phyloP scores from a whole-genome alignment of 92 coral and sea anemone species.

The Palythoa grandis region DNA sequence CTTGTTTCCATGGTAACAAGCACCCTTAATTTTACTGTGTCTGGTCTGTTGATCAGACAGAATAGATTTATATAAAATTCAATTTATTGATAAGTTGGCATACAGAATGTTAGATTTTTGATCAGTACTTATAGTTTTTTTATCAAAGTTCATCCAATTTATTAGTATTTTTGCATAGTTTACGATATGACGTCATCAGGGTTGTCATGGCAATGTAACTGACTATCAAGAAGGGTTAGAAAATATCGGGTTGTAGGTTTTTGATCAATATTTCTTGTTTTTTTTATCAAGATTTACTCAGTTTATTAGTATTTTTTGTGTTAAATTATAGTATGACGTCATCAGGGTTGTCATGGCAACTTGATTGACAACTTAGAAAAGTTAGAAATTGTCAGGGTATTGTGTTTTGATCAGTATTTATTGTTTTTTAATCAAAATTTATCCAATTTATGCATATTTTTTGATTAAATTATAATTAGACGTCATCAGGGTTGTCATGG shows the following conservation, averaged over 20 bases:
- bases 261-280: neutral
- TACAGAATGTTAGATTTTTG: neutral
- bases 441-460: constrained; percentile 9
- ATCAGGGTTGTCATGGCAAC: constrained; percentile 42
- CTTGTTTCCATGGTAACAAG: constrained; percentile 39
- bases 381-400: neutral
- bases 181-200: neutral
- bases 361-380: constrained; percentile 25
- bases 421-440: neutral
- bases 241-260: neutral
- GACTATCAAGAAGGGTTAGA: constrained; percentile 1
- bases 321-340: constrained; percentile 9
- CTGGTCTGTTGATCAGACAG: constrained; percentile 31
- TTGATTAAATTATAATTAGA: constrained; percentile 17
- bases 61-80: constrained; percentile 18
- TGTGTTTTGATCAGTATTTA: constrained; percentile 3
- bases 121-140: constrained; percentile 22
- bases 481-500: constrained; percentile 44
- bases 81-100: neutral
- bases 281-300: neutral
- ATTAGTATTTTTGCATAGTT: constrained; percentile 1
- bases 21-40: constrained; percentile 36
- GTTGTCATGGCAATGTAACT: constrained; percentile 5
- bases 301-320: constrained; percentile 5
- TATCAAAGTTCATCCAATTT: constrained; percentile 27